Base-by-base conservation (phyloP, 2,888 invertebrate species). In the Tetheella fluctuosa region DNA sequence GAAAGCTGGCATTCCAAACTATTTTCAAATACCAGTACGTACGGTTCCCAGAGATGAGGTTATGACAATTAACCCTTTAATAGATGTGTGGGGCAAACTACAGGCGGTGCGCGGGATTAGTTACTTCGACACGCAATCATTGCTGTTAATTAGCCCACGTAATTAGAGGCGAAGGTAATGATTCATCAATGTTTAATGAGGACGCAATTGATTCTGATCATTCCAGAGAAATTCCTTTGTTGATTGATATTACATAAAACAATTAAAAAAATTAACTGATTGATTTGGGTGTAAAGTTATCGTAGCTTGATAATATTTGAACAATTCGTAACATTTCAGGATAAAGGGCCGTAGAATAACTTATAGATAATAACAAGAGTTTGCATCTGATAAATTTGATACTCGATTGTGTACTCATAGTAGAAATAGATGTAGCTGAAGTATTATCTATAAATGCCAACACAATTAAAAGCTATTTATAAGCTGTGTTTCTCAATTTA, bases 61-160 rank as follows among this genome's bases (percentile, higher is more conserved):
- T 71, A 78, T 71, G 59, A 61, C 74, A 74, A 79, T 80, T 80
- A 76, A 79, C 76, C 76, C 59, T 67, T 67, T 75, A 70, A 76
- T 74, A 67, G 67, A 59, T 37, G 64, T 28, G 59, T 28, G 37
- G 48, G 39, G 48, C 42, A 28, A 30, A 34, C 30, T 54, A 54
- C n/a, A 13, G 23, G 48, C 17, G 25, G 15, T 3, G n/a, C 34
- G 23, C 34, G 55, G 55, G 20, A 34, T 37, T 34, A 34, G 55
- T 8, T 34, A 2, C 30, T 30, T 20, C 15, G 7, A 23, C 55
- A 55, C 55, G 55, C 34, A 55, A 55, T 34, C 12, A 55, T 55
- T 30, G 55, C 55, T 30, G 20, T 13, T 55, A 55, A 37, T 34
- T 20, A 48, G 20, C 20, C 20, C 20, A 10, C 2, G 17, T 48